Evolutionary conservation across 2,888 invertebrate species (phyloP).

Genomic region (Trichogramma dendrolimi): DNA sequence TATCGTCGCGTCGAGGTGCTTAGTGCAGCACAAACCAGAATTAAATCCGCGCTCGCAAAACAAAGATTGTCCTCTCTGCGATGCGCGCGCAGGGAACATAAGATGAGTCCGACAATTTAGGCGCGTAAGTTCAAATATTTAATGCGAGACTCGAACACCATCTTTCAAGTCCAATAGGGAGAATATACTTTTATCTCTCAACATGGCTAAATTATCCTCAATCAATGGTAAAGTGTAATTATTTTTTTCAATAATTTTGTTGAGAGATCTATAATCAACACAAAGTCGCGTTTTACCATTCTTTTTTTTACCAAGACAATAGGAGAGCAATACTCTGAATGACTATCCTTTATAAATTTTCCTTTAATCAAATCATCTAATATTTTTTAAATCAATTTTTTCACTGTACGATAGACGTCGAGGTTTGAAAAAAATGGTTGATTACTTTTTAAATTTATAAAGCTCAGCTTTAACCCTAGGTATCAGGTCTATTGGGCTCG

Average conservation of each 20-base stretch:
- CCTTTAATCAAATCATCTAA: constrained; percentile 7
- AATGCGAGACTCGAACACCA: not conserved
- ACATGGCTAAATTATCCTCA: constrained; percentile 17
- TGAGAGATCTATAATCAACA: constrained; percentile 18
- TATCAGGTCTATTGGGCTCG: not conserved
- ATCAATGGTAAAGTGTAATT: constrained; percentile 19
- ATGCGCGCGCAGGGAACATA: no score
- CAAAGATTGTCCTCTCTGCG: no score
- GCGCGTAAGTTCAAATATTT: no score
- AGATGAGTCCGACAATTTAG: no score
- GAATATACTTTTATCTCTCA: constrained; percentile 14
- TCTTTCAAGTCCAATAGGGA: constrained; percentile 1
- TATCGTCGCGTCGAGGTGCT: no score
- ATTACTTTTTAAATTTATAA: not conserved
- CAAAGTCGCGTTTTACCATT: constrained; percentile 18
- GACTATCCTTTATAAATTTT: constrained; percentile 3
- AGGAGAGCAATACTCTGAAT: constrained; percentile 8
- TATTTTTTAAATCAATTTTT: constrained; percentile 12
- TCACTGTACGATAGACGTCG: constrained; percentile 17
- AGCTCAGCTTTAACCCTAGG: not conserved
- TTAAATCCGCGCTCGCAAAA: no score
- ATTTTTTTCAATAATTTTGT: constrained; percentile 22
- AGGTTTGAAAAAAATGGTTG: constrained; percentile 21
- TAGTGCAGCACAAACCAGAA: no score
- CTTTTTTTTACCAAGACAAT: constrained; percentile 11